A percentile compares a stretch with the other conserved stretches of the same genome.
Conservation (phyloP, 2,797 vertebrate species). For the Betta splendens region DNA sequence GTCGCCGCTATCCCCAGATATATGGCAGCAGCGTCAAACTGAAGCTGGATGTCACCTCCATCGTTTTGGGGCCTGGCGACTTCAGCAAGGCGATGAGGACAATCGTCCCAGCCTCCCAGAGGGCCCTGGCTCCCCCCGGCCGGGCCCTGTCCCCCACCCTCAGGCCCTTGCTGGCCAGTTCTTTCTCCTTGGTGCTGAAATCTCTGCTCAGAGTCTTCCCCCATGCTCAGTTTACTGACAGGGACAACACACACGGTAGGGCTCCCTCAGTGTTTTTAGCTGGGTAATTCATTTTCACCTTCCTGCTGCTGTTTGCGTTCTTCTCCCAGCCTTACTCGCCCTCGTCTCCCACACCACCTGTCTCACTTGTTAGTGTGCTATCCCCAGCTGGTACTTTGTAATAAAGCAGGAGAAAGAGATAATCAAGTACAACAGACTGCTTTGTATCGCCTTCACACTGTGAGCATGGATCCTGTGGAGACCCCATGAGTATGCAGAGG, state of each 20-base stretch:
- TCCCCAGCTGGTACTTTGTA: conserved; percentile 19
- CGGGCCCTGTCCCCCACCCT: conserved; percentile 89
- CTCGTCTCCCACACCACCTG: conserved; percentile 9
- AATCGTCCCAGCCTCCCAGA: conserved; percentile 96
- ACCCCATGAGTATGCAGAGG: conserved; percentile 30
- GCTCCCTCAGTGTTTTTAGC: not conserved
- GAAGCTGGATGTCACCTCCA: conserved; percentile 92
- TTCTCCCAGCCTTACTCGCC: conserved; percentile 10
- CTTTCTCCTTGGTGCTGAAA: conserved; percentile 85
- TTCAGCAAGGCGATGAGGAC: conserved; percentile 94
- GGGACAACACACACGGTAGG: conserved; percentile 89
- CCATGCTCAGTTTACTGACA: conserved; percentile 89
- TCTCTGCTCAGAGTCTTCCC: conserved; percentile 95
- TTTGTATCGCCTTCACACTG: conserved; percentile 28
- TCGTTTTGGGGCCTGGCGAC: conserved; percentile 92
- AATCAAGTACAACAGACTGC: conserved; percentile 18
- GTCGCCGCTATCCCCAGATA: conserved; percentile 97
- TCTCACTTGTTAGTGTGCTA: conserved; percentile 29
- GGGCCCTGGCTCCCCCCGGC: conserved; percentile 90
- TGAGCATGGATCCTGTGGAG: conserved; percentile 17
- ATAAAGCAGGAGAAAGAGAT: conserved; percentile 8
- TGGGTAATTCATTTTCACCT: conserved; percentile 7
- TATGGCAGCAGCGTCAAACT: conserved; percentile 95
- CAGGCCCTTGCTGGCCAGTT: conserved; percentile 89
- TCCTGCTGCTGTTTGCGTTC: not conserved